These are phyloP conservation scores for Enteromius afrohamiltoni DNA, from an alignment of 2,797 vertebrate species.

Conservation along the genomic window DNA sequence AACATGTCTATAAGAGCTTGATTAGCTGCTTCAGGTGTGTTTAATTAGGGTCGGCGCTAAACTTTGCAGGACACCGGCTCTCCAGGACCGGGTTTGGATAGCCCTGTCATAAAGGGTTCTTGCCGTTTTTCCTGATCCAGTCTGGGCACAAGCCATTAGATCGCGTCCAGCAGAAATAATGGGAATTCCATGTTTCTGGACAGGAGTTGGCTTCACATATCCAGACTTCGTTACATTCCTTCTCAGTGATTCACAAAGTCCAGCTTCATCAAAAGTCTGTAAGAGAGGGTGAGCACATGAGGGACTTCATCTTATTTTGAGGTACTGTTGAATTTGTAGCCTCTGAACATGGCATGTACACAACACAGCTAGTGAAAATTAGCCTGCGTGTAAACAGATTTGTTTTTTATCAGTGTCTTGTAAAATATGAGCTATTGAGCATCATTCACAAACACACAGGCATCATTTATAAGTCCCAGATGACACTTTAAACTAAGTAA, in stretches of 20 bases:
- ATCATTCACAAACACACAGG: neutral
- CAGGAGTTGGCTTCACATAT: conserved; percentile 91
- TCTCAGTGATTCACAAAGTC: conserved; percentile 82
- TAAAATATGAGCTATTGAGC: neutral
- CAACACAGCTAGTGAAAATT: too few species aligned
- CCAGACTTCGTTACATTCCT: conserved; percentile 86
- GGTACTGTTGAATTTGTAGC: neutral
- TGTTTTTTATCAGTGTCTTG: too few species aligned
- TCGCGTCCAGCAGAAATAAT: conserved; percentile 87
- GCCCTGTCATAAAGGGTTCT: conserved; percentile 57
- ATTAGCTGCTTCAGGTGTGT: too few species aligned
- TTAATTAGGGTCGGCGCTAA: too few species aligned
- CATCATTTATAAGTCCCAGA: neutral
- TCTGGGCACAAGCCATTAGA: conserved; percentile 97
- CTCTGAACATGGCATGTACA: neutral
- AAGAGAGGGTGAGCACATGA: neutral
- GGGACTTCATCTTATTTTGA: neutral
- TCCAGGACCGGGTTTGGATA: too few species aligned
- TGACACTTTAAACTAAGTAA: neutral
- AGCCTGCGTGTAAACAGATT: too few species aligned
- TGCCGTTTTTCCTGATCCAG: conserved; percentile 97
- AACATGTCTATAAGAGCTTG: too few species aligned
- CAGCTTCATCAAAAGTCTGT: conserved; percentile 88
- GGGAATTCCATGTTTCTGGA: conserved; percentile 96
- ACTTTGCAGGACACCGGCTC: too few species aligned